A percentile compares a stretch with the other conserved stretches of the same genome.
Evolutionary conservation across 2,797 vertebrate genomes (phyloP).

Genomic region (Oryzias sinensis): DNA sequence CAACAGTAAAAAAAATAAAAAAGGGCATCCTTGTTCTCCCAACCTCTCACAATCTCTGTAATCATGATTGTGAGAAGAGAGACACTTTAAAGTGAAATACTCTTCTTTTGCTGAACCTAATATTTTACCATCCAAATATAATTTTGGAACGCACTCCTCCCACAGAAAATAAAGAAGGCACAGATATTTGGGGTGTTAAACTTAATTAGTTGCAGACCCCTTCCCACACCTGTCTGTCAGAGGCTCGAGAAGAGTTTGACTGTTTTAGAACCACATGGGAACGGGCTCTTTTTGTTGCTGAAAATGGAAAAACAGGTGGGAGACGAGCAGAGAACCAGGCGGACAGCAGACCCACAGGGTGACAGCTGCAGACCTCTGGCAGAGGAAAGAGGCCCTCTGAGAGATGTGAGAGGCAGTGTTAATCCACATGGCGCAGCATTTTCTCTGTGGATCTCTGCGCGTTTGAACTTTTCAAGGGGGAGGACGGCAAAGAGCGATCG

Average conservation of each 20-base stretch:
- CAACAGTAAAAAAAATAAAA: too few relatives aligned
- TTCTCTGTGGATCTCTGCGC: constrained; percentile 57
- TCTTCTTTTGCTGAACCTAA: too few relatives aligned
- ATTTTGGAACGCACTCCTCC: too few relatives aligned
- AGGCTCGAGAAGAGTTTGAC: constrained; percentile 1
- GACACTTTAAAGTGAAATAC: too few relatives aligned
- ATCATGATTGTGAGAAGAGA: too few relatives aligned
- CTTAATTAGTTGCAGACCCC: constrained; percentile 28
- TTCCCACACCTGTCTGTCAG: constrained; percentile 25
- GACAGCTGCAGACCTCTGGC: constrained; percentile 27
- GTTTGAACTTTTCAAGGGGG: constrained; percentile 73
- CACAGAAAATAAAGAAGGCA: too few relatives aligned
- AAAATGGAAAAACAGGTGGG: constrained; percentile 17
- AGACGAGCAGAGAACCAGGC: constrained; percentile 22
- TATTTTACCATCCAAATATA: too few relatives aligned
- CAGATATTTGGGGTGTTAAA: too few relatives aligned
- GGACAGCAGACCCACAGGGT: constrained; percentile 24
- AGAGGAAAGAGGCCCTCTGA: constrained; percentile 33
- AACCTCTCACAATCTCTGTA: too few relatives aligned
- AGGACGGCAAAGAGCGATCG: constrained; percentile 58
- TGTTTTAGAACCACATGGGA: constrained; percentile 11
- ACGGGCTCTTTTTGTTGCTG: constrained; percentile 25
- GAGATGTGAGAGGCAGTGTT: constrained; percentile 51
- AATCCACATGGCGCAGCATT: constrained; percentile 59
- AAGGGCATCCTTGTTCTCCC: too few relatives aligned